Evolutionary conservation across 2,113 vertebrate species (phyloP), one percentile per base, ranked within the genome.

Genomic region (Tachycineta bicolor): DNA sequence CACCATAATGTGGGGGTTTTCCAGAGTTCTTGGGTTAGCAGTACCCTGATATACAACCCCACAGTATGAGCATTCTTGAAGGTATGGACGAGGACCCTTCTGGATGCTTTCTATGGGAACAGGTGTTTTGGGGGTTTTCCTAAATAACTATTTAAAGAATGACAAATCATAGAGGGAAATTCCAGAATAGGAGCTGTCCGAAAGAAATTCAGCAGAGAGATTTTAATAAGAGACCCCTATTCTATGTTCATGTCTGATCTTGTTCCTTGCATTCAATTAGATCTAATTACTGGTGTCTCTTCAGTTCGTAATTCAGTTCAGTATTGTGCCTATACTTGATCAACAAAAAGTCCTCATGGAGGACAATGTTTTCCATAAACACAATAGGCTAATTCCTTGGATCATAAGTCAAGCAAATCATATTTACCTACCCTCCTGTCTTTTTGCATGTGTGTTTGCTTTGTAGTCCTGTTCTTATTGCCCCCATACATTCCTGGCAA

Each of bases 81-180:
- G 31, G 7, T 12, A 17, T 16, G 29, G 33, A 24, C 64, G 79
- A 56, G 47, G 14, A 28, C 20, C 77, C 6, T 9, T 62, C 55
- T 34, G 47, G 25, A 52, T 65, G 34, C 14, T 81, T 84, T 74
- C 37, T 63, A 6, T n/a, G 33, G 39, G 55, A 87, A 70, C 3
- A 10, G 2, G 2, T 29, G 8, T 6, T 79, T 52, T 1, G 13
- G 2, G 2, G 1, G 16, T 47, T 19, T 37, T 70, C 73, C 31
- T 52, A 12, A 86, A 41, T 12, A 65, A 15, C 8, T 58, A 0
- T 59, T 83, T 56, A n/a, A n/a, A 84, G 31, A 58, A 37, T 62
- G 22, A 12, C 24, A 83, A 49, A 52, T 59, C 34, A 23, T 29
- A 64, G 28, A 2, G 1, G 49, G 17, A 79, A 59, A 3, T 0